Conservation (phyloP, 2,797 vertebrate species). For the Muscicapa striata region DNA sequence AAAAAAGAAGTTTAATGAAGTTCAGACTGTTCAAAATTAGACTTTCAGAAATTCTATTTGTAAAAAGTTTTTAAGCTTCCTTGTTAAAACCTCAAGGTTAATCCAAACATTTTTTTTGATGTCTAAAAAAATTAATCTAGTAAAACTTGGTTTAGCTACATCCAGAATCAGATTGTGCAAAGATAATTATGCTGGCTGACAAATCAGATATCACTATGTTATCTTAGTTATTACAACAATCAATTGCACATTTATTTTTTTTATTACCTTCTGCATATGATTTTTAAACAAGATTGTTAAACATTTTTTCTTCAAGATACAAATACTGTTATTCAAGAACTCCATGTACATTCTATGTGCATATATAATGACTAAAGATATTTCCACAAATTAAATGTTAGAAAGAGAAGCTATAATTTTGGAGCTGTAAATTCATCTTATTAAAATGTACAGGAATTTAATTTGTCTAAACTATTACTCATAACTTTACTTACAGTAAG, state of each 20-base stretch:
- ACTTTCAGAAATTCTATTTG: not conserved
- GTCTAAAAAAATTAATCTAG: not conserved
- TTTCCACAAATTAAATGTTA: constrained; percentile 4
- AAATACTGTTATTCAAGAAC: not conserved
- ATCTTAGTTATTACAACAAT: not conserved
- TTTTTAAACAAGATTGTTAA: not conserved
- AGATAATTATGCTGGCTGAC: not conserved
- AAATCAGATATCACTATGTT: not conserved
- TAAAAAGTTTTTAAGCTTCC: not conserved
- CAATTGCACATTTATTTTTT: not conserved
- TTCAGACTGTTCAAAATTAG: not conserved
- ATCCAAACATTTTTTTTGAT: not conserved
- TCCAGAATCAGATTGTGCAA: not conserved
- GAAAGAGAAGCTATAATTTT: constrained; percentile 4
- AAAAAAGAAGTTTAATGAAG: not conserved
- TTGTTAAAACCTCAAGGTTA: not conserved
- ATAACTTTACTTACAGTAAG: not conserved
- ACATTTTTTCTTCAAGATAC: not conserved
- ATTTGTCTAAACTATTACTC: constrained; percentile 30
- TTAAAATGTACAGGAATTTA: constrained; percentile 12
- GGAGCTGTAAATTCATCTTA: constrained; percentile 22
- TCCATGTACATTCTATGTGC: not conserved
- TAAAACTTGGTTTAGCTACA: not conserved
- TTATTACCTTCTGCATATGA: not conserved
- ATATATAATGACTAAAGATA: not conserved